Percentiles rank a stretch among this genome's conserved stretches.
Evolutionary conservation across 2,888 invertebrate genomes (phyloP).

Genomic region (Ophion ventricosus): DNA sequence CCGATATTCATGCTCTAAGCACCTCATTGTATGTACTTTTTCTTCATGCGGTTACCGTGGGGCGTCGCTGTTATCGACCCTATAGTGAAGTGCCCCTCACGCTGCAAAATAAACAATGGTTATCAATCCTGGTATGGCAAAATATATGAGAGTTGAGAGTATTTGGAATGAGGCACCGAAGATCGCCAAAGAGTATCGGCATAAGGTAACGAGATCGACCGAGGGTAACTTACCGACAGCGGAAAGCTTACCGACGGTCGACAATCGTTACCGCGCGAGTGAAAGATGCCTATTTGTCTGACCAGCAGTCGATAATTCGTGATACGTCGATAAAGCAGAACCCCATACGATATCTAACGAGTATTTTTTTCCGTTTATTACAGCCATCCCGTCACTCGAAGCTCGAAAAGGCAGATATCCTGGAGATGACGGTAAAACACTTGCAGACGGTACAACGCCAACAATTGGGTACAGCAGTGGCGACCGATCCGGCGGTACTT

Average conservation of each 20-base stretch:
- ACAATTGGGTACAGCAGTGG: slow-evolving; percentile 92
- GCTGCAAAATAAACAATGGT: too few relatives aligned
- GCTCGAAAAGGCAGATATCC: slow-evolving; percentile 97
- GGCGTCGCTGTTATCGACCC: too few relatives aligned
- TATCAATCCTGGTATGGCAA: too few relatives aligned
- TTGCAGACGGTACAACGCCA: slow-evolving; percentile 95
- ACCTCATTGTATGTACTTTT: too few relatives aligned
- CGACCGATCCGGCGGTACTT: slow-evolving; percentile 92
- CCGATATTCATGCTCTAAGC: too few relatives aligned
- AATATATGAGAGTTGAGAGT: too few relatives aligned
- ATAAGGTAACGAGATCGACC: neutral
- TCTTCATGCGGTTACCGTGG: too few relatives aligned
- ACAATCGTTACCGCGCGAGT: neutral
- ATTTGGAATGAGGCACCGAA: neutral
- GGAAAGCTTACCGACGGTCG: neutral
- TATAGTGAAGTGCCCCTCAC: too few relatives aligned
- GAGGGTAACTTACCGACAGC: slow-evolving; percentile 14
- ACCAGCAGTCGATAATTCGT: neutral
- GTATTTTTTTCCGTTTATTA: slow-evolving; percentile 78
- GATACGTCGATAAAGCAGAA: slow-evolving; percentile 7
- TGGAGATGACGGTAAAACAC: slow-evolving; percentile 97
- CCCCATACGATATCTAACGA: neutral
- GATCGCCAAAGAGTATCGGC: neutral
- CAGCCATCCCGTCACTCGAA: slow-evolving; percentile 97
- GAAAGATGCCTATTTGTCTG: neutral